These are phyloP conservation scores for Scaptomyza cyrtandrae DNA, from an alignment of 2,888 invertebrate species.

Conservation along the genomic window DNA sequence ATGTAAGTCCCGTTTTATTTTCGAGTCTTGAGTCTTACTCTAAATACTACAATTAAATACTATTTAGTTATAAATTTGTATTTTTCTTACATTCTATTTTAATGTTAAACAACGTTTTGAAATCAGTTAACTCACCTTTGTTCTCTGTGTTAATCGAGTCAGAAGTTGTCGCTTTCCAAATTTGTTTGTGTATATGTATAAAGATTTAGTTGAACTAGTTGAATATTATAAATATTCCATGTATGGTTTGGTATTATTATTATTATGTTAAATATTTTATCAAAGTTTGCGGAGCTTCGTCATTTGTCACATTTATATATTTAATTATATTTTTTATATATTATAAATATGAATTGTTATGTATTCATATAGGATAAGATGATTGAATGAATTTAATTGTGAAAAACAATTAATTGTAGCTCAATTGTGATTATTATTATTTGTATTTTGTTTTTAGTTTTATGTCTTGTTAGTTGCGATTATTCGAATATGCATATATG, in stretches of 20 bases:
- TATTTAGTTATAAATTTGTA: too few species aligned
- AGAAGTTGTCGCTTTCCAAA: constrained; percentile 49
- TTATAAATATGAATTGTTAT: constrained; percentile 39
- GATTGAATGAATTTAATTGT: constrained; percentile 47
- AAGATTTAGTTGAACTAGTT: constrained; percentile 58
- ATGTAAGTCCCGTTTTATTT: too few species aligned
- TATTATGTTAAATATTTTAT: constrained; percentile 54
- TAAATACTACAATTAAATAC: too few species aligned
- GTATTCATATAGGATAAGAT: constrained; percentile 40
- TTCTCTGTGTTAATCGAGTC: constrained; percentile 16
- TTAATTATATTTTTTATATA: not conserved
- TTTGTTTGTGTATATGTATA: constrained; percentile 53
- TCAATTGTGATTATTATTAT: constrained; percentile 52
- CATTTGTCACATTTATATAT: constrained; percentile 16
- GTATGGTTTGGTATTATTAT: constrained; percentile 40
- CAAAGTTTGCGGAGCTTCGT: constrained; percentile 45
- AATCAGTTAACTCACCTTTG: constrained; percentile 32
- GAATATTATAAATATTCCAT: constrained; percentile 65
- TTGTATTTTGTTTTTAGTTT: constrained; percentile 26
- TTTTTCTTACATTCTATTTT: too few species aligned
- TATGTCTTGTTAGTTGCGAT: constrained; percentile 44
- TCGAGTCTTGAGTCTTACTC: too few species aligned
- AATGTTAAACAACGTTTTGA: too few species aligned
- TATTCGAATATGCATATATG: constrained; percentile 61
- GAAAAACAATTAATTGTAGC: constrained; percentile 51